Base-by-base conservation (phyloP, 2,888 invertebrate genomes). In the Drosophila leonis region DNA sequence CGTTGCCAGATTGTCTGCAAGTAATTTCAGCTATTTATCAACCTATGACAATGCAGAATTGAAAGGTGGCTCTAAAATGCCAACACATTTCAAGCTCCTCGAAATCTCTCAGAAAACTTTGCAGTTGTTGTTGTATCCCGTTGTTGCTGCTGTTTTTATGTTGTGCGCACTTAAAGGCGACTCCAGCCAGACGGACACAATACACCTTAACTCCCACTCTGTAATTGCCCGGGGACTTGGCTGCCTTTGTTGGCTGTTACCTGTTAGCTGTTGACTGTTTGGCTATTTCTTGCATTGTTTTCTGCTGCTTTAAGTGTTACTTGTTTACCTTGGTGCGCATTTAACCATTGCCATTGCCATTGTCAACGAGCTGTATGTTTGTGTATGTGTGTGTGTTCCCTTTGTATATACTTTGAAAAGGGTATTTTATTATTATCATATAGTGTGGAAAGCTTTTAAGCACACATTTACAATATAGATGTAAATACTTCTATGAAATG, bases 21-120 rank as follows among this genome's bases (percentile, higher is more conserved):
- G 80, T 80, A 75, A 84, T 88, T 86, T 85, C 61, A 72, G 88
- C 85, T 88, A 87, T 88, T 84, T 88, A 84, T 88, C 80, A 85
- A 85, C 78, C 78, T 85, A 82, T 88, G 88, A 84, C 88, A 88
- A 76, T 80, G 88, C 83, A 78, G 76, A 82, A 82, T 85, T 72
- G 66, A 75, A 78, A 70, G 63, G 63, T 78, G 65, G 18, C 31
- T 49, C 75, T 75, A 63, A 82, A 75, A 78, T 80, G 78, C 71
- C 73, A 78, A 68, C 72, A 75, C 55, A 82, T 44, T 44, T 44
- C 13, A 24, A 44, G 24, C 24, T 15, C 44, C 1, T 24, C 8
- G 24, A 44, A 44, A 44, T 82, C 82, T 87, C 27, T 39, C n/a
- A 7, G 18, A 52, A 65, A 79, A 76, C 72, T 79, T 59, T 18